phyloP scores from a whole-genome alignment of 2,113 vertebrate genomes.

The Micromys minutus region DNA sequence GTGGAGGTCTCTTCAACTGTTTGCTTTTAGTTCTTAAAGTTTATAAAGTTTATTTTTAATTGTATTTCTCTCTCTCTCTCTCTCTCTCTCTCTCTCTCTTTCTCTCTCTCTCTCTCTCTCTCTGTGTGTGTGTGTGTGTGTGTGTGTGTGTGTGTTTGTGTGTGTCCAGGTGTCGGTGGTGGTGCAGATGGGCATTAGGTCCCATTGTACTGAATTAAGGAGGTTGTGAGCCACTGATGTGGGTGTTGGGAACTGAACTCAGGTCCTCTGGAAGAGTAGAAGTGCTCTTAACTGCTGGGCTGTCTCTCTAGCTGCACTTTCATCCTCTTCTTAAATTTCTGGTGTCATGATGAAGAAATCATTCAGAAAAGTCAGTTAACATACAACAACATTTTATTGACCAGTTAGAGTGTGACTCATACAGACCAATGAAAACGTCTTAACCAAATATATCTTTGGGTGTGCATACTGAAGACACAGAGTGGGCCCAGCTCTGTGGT shows the following conservation, averaged over 20 bases:
- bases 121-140: neutral
- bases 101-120: too few species aligned
- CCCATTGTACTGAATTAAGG: neutral
- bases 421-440: neutral
- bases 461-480: neutral
- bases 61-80: neutral
- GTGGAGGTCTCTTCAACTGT: neutral
- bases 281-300: neutral
- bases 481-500: neutral
- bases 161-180: too few species aligned
- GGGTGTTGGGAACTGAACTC: neutral
- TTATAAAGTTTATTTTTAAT: too few species aligned
- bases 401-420: neutral
- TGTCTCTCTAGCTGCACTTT: neutral
- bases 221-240: neutral
- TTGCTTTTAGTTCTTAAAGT: neutral
- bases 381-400: conserved; percentile 62
- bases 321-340: neutral
- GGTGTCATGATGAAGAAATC: neutral
- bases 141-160: neutral
- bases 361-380: neutral
- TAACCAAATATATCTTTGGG: neutral
- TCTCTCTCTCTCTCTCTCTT: neutral
- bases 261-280: too few species aligned
- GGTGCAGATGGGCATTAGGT: neutral